Conservation (phyloP, 2,113 vertebrate genomes). For the Aegithalos caudatus region DNA sequence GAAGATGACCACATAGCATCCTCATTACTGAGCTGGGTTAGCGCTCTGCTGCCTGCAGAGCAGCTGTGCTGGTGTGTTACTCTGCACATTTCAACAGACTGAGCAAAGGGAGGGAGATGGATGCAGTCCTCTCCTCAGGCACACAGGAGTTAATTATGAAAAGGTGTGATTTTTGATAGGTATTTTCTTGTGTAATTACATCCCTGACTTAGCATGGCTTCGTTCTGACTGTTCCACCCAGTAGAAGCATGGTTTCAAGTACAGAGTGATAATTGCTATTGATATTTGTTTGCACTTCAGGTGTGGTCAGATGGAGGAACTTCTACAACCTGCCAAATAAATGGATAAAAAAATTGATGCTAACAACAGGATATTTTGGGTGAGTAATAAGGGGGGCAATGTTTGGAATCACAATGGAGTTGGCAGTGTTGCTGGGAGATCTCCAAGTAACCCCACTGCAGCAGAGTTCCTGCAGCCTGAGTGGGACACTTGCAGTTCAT, state of each 20-base stretch:
- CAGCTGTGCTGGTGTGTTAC: neutral
- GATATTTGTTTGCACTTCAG: neutral
- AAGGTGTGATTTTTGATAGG: neutral
- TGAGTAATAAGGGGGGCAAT: neutral
- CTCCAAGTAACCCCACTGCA: neutral
- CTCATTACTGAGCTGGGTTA: neutral
- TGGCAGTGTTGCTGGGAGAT: neutral
- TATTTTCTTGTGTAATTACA: slow-evolving; percentile 21
- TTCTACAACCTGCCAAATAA: neutral
- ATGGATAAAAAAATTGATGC: neutral
- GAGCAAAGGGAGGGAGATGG: neutral
- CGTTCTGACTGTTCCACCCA: neutral
- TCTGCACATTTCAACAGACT: neutral
- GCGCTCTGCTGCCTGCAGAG: neutral
- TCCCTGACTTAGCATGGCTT: neutral
- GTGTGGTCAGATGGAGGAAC: neutral
- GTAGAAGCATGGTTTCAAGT: neutral
- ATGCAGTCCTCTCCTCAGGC: neutral
- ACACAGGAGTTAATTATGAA: neutral
- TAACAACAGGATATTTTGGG: neutral
- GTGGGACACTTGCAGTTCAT: neutral
- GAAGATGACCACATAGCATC: slow-evolving; percentile 39
- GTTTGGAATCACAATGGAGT: neutral
- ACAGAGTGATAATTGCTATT: neutral
- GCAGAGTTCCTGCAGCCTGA: neutral